These are phyloP conservation scores for Nannobrachium achirus DNA, from an alignment of 2,113 vertebrate species.

Conservation along the genomic window DNA sequence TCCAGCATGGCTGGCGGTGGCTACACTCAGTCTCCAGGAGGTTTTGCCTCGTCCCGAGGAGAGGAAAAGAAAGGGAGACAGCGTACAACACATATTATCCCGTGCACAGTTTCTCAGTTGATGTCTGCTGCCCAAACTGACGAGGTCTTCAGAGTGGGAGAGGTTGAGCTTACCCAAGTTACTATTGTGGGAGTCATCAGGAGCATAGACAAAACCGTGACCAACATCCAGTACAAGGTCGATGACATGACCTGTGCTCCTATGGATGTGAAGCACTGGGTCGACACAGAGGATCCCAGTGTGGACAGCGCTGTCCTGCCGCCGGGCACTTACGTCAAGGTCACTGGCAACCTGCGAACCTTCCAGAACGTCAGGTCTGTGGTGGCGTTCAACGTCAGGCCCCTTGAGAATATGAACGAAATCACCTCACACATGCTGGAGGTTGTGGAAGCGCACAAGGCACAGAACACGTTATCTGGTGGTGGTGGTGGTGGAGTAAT, in stretches of 20 bases:
- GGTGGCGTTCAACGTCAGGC: slow-evolving; percentile 90
- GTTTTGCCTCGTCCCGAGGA: slow-evolving; percentile 88
- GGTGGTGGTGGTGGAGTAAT: slow-evolving; percentile 36
- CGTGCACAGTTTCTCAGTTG: slow-evolving; percentile 95
- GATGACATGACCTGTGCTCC: slow-evolving; percentile 95
- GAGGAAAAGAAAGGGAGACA: slow-evolving; percentile 87
- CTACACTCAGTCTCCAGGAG: slow-evolving; percentile 91
- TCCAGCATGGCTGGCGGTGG: slow-evolving; percentile 73
- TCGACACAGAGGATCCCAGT: slow-evolving; percentile 90
- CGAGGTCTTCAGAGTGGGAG: slow-evolving; percentile 88
- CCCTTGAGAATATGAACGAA: slow-evolving; percentile 95
- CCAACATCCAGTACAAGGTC: slow-evolving; percentile 95
- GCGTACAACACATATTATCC: slow-evolving; percentile 90
- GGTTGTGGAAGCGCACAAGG: slow-evolving; percentile 90
- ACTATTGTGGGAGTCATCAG: slow-evolving; percentile 89
- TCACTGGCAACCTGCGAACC: slow-evolving; percentile 92
- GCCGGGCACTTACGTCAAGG: slow-evolving; percentile 93
- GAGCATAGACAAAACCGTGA: slow-evolving; percentile 92
- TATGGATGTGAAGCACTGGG: slow-evolving; percentile 97
- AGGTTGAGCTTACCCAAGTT: slow-evolving; percentile 93
- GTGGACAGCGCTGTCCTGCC: slow-evolving; percentile 90
- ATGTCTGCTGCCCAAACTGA: slow-evolving; percentile 86
- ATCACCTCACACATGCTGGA: slow-evolving; percentile 93
- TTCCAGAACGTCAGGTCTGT: slow-evolving; percentile 96
- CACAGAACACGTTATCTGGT: slow-evolving; percentile 78